phyloP scores from a whole-genome alignment of 2,888 invertebrate genomes.

The Portevinia maculata region DNA sequence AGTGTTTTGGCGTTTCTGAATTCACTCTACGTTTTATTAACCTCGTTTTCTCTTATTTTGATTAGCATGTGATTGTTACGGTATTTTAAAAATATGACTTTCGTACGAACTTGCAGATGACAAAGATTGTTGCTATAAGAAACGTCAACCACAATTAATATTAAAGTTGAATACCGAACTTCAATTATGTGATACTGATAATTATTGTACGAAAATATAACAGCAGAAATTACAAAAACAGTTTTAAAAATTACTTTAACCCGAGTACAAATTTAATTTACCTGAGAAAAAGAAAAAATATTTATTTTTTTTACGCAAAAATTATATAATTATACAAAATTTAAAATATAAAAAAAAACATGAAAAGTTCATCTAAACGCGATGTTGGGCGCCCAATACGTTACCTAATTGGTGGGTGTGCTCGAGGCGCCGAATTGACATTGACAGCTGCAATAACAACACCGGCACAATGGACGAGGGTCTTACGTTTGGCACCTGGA shows the following conservation, averaged over 20 bases:
- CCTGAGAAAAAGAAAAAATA: neutral
- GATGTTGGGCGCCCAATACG: slow-evolving; percentile 78
- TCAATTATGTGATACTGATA: too few relatives aligned
- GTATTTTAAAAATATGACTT: too few relatives aligned
- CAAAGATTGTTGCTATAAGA: too few relatives aligned
- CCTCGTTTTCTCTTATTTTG: slow-evolving; percentile 3
- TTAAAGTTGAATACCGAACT: too few relatives aligned
- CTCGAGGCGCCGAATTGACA: slow-evolving; percentile 78
- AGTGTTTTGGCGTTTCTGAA: too few relatives aligned
- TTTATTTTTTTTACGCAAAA: slow-evolving; percentile 6
- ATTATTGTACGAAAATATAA: too few relatives aligned
- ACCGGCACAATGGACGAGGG: slow-evolving; percentile 81
- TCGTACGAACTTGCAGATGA: too few relatives aligned
- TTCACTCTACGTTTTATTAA: too few relatives aligned
- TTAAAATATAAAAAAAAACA: slow-evolving; percentile 22
- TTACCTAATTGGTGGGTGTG: slow-evolving; percentile 80
- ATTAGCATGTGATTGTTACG: slow-evolving; percentile 28
- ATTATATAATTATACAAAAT: slow-evolving; percentile 7
- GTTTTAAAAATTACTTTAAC: slow-evolving; percentile 7
- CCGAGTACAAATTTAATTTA: slow-evolving; percentile 41
- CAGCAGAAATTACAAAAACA: too few relatives aligned
- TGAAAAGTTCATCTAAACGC: slow-evolving; percentile 78
- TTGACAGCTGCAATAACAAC: slow-evolving; percentile 79
- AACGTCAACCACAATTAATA: too few relatives aligned
- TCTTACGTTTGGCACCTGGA: slow-evolving; percentile 79